Conservation (phyloP, 2,113 vertebrate species). For the sheep (Ovis aries) region ARS-UI_Ramb_v3.0 NC_056055.1:64919501-64920000, state of each 20-base stretch:
- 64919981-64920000: not conserved
- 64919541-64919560: not conserved
- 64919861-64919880: not conserved
- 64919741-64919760: not conserved
- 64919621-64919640: not conserved
- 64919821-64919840: not conserved
- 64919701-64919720: not conserved
- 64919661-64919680: not conserved
- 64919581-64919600: not conserved
- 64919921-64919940: not conserved
- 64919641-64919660: not conserved
- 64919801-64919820: not conserved
- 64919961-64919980: not conserved
- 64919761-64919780: not conserved
- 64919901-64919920: not conserved
- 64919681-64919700: not conserved
- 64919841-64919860: not conserved
- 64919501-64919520: not conserved
- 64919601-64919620: not conserved
- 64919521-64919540: not conserved
- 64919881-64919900: not conserved
- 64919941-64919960: not conserved
- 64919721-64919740: not conserved
- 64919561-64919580: not conserved
- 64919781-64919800: not conserved